Conservation (phyloP, 2,888 invertebrate species). For the Phyllotreta cruciferae region DNA sequence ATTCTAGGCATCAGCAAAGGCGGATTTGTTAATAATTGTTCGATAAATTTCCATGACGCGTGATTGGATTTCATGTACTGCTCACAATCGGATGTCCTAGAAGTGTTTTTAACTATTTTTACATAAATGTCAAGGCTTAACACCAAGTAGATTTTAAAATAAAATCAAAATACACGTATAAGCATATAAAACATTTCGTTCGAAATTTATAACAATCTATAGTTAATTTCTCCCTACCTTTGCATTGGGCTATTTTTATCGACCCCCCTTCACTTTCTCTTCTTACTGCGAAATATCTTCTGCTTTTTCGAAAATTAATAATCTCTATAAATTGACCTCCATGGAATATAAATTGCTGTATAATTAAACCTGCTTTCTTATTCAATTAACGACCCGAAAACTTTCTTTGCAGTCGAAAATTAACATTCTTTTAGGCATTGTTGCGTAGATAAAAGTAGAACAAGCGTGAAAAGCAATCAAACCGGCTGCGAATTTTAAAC, state of each 20-base stretch:
- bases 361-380: too few relatives aligned
- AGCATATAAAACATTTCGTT: slow-evolving; percentile 2
- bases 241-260: too few relatives aligned
- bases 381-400: too few relatives aligned
- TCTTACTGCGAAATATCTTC: too few relatives aligned
- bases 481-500: slow-evolving; percentile 42
- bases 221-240: too few relatives aligned
- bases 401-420: not conserved
- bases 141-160: slow-evolving; percentile 42
- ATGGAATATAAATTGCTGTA: too few relatives aligned
- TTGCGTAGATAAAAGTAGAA: slow-evolving; percentile 20
- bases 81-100: slow-evolving; percentile 1
- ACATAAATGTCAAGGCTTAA: slow-evolving; percentile 38
- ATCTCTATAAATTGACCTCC: too few relatives aligned
- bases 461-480: slow-evolving; percentile 50
- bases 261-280: too few relatives aligned
- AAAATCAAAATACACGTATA: slow-evolving; percentile 34
- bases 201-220: too few relatives aligned
- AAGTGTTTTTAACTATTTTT: slow-evolving; percentile 29
- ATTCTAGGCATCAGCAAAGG: too few relatives aligned
- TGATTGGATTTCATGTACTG: slow-evolving; percentile 25
- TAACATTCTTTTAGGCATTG: slow-evolving; percentile 11
- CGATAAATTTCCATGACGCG: slow-evolving; percentile 28
- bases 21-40: not conserved
- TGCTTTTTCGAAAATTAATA: too few relatives aligned